phyloP scores from a whole-genome alignment of 2,113 vertebrate species.

The Cervus canadensis region DNA sequence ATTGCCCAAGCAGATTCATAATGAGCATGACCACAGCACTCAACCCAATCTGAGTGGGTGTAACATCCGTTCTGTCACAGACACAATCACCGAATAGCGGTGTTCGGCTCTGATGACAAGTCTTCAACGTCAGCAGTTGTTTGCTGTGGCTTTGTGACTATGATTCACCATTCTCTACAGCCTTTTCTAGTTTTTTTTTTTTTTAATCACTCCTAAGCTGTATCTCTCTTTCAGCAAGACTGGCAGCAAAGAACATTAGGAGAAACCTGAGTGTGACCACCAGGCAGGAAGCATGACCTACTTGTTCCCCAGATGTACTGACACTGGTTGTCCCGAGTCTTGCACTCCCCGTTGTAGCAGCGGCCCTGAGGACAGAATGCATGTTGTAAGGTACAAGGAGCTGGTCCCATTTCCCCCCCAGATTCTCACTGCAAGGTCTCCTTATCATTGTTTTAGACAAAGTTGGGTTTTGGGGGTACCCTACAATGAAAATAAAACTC shows the following conservation, averaged over 20 bases:
- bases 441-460: neutral
- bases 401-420: rapidly evolving
- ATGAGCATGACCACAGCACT: rapidly evolving
- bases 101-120: neutral
- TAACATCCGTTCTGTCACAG: neutral
- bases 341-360: slow-evolving; percentile 97
- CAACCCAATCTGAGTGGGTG: neutral
- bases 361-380: slow-evolving; percentile 86
- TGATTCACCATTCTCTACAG: neutral
- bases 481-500: neutral
- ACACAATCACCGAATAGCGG: neutral
- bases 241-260: neutral
- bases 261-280: neutral
- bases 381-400: rapidly evolving
- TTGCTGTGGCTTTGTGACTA: neutral
- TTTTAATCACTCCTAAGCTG: neutral
- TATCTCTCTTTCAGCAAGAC: neutral
- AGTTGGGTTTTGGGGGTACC: rapidly evolving
- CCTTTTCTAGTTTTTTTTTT: neutral
- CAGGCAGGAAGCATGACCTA: slow-evolving; percentile 79
- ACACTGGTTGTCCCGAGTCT: slow-evolving; percentile 97
- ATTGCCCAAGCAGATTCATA: neutral
- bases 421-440: neutral
- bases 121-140: neutral
- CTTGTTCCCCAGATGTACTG: slow-evolving; percentile 98